Evolutionary conservation across 2,888 invertebrate species (phyloP), one percentile per base, ranked within the genome.

Genomic region (Dicranocentrus wangi): DNA sequence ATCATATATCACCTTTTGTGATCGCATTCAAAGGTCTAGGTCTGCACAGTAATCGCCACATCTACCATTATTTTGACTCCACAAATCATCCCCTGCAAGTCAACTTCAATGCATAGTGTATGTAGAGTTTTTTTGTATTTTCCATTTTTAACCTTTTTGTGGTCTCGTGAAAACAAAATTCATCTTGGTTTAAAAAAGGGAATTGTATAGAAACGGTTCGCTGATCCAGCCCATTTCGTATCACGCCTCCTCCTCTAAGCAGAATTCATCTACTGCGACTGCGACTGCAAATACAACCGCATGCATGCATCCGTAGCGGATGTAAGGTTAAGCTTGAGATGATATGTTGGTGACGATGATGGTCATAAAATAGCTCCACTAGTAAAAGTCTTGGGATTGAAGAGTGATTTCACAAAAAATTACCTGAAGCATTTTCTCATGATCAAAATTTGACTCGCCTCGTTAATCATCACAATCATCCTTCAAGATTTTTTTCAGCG

Each of bases 141-240:
- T 47, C 47, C 15, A 13, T 3, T 47, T n/a, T 15, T 47, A 5
- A 5, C 47, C 47, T 10, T 10, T 13, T 47, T 47, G n/a, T 47
- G 5, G n/a, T 47, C 15, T 47, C 17, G 8, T 17, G 17, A 47
- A 47, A n/a, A 17, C n/a, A 47, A 17, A 55, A 19, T 23, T 58
- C 58, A 58, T 58, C 27, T 58, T 58, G 8, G 17, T 53, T 25
- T 15, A 15, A 10, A 58, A 58, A 58, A 10, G 63, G 51, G 63
- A 63, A 63, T 53, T 63, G 53, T n/a, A 73, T 25, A 43, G 72
- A 73, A 73, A 63, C 72, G 72, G 72, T 73, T 73, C 72, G 72
- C 47, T 73, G 72, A 73, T 73, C 63, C 25, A 42, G 47, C n/a
- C 15, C 17, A 51, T n/a, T 66, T 15, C 32, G 51, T 51, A 8